phyloP scores from a whole-genome alignment of 2,113 vertebrate species.

The Salvator merianae region DNA sequence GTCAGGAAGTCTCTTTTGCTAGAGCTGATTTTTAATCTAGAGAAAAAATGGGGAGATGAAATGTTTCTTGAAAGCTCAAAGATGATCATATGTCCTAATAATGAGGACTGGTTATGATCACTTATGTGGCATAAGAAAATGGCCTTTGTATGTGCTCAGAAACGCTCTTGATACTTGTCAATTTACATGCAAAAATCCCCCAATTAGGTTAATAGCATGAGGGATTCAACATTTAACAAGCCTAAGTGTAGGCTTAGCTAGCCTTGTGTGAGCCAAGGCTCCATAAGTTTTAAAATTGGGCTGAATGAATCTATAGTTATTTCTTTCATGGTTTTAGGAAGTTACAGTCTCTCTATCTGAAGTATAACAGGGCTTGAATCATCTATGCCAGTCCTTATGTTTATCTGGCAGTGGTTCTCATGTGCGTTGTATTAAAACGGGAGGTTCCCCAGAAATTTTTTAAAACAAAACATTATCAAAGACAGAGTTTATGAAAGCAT shows the following conservation, averaged over 20 bases:
- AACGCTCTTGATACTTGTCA: not conserved
- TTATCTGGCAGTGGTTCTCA: too few species aligned
- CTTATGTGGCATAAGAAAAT: not conserved
- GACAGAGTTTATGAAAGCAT: too few species aligned
- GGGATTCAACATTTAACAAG: too few species aligned
- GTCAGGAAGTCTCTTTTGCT: conserved; percentile 12
- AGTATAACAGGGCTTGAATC: not conserved
- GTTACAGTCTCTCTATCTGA: not conserved
- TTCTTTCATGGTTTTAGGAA: accelerated
- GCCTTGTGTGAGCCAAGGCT: not conserved
- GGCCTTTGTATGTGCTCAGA: not conserved
- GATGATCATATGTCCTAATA: too few species aligned
- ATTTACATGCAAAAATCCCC: not conserved
- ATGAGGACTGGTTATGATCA: not conserved
- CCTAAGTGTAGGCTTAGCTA: too few species aligned
- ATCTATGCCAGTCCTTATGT: too few species aligned
- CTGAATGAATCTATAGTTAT: not conserved
- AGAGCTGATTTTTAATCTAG: conserved; percentile 4
- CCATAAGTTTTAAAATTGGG: not conserved
- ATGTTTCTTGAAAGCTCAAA: not conserved
- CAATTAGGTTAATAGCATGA: too few species aligned
- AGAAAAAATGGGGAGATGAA: not conserved
- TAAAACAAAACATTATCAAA: too few species aligned
- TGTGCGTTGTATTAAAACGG: too few species aligned
- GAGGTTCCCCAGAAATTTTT: too few species aligned